These are phyloP conservation scores for pig (Sus scrofa) DNA, from an alignment of 2,113 vertebrate genomes.

Conservation along the genomic window T2T-Sscrofa CM000812.6:187541001-187541500, in stretches of 20 bases:
- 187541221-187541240: not conserved
- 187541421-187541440: slow-evolving; percentile 13
- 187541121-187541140: not conserved
- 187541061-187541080: not conserved
- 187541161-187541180: not conserved
- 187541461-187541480: slow-evolving; percentile 19
- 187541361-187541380: not conserved
- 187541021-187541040: not conserved
- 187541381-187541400: not conserved
- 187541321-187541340: not conserved
- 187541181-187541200: not conserved
- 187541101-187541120: not conserved
- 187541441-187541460: not conserved
- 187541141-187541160: slow-evolving; percentile 44
- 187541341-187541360: not conserved
- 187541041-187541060: slow-evolving; percentile 19
- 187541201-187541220: not conserved
- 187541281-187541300: not conserved
- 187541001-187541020: not conserved
- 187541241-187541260: not conserved
- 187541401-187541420: not conserved
- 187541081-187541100: not conserved
- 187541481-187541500: not conserved
- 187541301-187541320: not conserved
- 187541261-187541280: not conserved